Percentiles rank a stretch among this genome's conserved stretches.
Evolutionary conservation across 2,888 invertebrate species (phyloP).

Genomic region (Phania funesta): DNA sequence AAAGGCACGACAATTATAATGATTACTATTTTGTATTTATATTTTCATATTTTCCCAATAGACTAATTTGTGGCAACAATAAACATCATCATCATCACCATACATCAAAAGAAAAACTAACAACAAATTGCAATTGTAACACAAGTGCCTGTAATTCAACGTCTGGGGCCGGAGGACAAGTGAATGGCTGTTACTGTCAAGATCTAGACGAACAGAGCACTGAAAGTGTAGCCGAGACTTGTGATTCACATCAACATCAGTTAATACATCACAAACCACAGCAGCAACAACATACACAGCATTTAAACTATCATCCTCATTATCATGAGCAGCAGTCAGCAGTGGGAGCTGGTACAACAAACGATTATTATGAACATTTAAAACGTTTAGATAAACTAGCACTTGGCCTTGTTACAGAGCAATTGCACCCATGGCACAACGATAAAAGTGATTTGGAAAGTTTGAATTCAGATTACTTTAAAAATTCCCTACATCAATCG

Average conservation of each 20-base stretch:
- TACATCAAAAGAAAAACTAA: conserved; percentile 62
- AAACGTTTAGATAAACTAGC: conserved; percentile 78
- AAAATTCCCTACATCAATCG: conserved; percentile 79
- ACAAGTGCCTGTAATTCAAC: conserved; percentile 32
- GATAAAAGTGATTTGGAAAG: conserved; percentile 81
- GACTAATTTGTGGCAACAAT: conserved; percentile 71
- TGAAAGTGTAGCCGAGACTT: conserved; percentile 72
- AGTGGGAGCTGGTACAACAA: conserved; percentile 73
- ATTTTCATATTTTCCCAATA: conserved; percentile 67
- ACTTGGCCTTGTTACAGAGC: conserved; percentile 72
- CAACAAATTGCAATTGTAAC: conserved; percentile 66
- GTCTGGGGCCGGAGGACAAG: conserved; percentile 23
- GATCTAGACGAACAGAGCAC: conserved; percentile 70
- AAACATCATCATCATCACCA: conserved; percentile 69
- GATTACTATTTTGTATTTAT: conserved; percentile 21
- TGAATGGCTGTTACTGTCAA: conserved; percentile 51
- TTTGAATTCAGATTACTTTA: conserved; percentile 80
- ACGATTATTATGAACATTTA: conserved; percentile 79
- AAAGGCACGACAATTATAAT: conserved; percentile 13
- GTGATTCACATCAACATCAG: conserved; percentile 73
- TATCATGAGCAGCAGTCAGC: conserved; percentile 59
- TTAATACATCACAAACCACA: conserved; percentile 67
- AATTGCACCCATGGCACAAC: conserved; percentile 79
- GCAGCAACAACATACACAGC: conserved; percentile 62
- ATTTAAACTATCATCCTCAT: conserved; percentile 62